Evolutionary conservation across 2,888 invertebrate genomes (phyloP).

Genomic region (Acleris literana): DNA sequence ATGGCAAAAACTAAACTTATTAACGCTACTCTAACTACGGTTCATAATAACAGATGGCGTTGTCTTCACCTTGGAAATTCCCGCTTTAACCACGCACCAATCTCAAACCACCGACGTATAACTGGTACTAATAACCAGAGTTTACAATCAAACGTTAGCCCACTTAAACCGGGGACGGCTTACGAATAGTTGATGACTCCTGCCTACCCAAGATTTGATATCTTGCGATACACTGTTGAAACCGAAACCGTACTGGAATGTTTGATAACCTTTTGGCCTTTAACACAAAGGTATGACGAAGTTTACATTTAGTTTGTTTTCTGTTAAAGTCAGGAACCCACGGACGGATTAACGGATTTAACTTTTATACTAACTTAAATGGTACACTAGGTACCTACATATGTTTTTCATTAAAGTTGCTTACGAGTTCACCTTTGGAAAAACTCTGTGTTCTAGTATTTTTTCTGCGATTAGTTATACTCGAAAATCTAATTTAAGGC

Average conservation of each 20-base stretch:
- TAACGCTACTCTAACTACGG: not conserved
- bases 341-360: too few relatives aligned
- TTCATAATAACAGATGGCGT: not conserved
- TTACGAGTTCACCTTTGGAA: too few relatives aligned
- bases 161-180: constrained; percentile 28
- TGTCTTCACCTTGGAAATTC: not conserved
- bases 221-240: constrained; percentile 12
- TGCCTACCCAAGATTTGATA: constrained; percentile 12
- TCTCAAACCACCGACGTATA: not conserved
- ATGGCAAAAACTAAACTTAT: too few relatives aligned
- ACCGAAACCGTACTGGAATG: constrained; percentile 10
- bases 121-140: constrained; percentile 34
- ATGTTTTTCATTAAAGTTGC: too few relatives aligned
- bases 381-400: too few relatives aligned
- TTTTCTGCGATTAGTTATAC: too few relatives aligned
- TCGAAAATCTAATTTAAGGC: too few relatives aligned
- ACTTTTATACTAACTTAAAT: too few relatives aligned
- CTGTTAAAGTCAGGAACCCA: too few relatives aligned
- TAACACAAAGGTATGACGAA: too few relatives aligned
- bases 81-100: not conserved
- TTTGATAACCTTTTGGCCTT: constrained; percentile 15
- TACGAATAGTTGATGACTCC: constrained; percentile 26
- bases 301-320: too few relatives aligned
- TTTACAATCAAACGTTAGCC: constrained; percentile 32
- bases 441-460: too few relatives aligned